A percentile compares a stretch with the other conserved stretches of the same genome.
Conservation (phyloP, 2,888 invertebrate species). For the Amiota communis region DNA sequence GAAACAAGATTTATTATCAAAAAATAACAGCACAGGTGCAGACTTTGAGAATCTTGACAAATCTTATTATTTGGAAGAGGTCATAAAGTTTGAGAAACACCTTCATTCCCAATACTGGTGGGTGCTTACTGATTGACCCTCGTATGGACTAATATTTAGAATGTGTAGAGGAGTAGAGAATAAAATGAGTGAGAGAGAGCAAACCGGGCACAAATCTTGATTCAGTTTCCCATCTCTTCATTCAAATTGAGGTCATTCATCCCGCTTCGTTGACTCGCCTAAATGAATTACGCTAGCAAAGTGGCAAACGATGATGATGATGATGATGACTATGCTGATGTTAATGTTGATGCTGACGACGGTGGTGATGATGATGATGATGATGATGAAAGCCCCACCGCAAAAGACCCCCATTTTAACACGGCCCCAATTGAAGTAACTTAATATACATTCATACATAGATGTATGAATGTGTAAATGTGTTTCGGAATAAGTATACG, state of each 20-base stretch:
- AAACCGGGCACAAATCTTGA: slow-evolving; percentile 3
- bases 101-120: no score
- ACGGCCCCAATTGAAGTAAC: background rate
- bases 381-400: no score
- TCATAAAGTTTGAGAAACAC: no score
- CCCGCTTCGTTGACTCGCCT: slow-evolving; percentile 69
- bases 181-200: background rate
- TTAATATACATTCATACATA: no score
- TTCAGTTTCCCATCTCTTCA: slow-evolving; percentile 37
- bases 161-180: background rate
- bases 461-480: slow-evolving; percentile 33
- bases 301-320: slow-evolving; percentile 3
- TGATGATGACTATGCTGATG: background rate
- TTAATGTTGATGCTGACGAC: background rate
- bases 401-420: background rate
- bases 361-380: background rate
- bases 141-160: no score
- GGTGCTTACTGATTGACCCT: no score
- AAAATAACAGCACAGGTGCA: no score
- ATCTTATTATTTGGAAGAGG: no score
- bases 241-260: slow-evolving; percentile 68
- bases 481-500: no score
- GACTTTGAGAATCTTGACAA: no score
- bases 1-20: no score
- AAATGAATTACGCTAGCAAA: slow-evolving; percentile 61